Conservation (phyloP, 2,113 vertebrate genomes). For the Boleophthalmus pectinirostris region DNA sequence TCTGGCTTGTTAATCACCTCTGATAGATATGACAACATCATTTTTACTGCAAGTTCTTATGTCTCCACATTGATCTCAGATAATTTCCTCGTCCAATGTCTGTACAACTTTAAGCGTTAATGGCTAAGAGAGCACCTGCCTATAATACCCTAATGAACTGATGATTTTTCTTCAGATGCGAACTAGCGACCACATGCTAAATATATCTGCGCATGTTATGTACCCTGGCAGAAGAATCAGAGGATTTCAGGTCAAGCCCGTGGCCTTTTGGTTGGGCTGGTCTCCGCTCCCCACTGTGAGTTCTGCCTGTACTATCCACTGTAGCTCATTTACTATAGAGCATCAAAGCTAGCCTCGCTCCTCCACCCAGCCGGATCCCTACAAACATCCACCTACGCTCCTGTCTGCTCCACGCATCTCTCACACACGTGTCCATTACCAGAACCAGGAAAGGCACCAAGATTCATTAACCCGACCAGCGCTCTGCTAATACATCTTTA, state of each 20-base stretch:
- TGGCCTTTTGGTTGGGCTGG: conserved; percentile 25
- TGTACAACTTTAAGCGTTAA: not conserved
- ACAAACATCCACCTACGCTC: conserved; percentile 46
- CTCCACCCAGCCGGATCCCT: conserved; percentile 45
- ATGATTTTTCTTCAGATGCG: not conserved
- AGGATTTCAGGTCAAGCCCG: conserved; percentile 44
- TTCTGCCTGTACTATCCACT: conserved; percentile 56
- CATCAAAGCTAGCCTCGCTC: conserved; percentile 59
- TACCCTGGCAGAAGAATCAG: conserved; percentile 4
- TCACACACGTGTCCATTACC: conserved; percentile 36
- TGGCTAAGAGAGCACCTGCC: not conserved
- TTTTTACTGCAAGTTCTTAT: no score
- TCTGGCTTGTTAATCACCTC: no score
- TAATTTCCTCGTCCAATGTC: no score
- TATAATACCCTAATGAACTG: not conserved
- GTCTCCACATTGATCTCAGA: no score
- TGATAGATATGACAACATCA: no score
- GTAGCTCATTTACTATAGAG: conserved; percentile 58
- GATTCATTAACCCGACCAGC: conserved; percentile 56
- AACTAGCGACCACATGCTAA: not conserved
- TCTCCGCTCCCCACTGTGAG: conserved; percentile 45
- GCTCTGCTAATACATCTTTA: conserved; percentile 33
- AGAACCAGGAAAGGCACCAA: conserved; percentile 23
- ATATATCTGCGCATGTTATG: not conserved
- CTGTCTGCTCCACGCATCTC: not conserved